These are phyloP conservation scores for Trichomalopsis sarcophagae DNA, from an alignment of 1,140 invertebrate genomes.

Conservation along the genomic window DNA sequence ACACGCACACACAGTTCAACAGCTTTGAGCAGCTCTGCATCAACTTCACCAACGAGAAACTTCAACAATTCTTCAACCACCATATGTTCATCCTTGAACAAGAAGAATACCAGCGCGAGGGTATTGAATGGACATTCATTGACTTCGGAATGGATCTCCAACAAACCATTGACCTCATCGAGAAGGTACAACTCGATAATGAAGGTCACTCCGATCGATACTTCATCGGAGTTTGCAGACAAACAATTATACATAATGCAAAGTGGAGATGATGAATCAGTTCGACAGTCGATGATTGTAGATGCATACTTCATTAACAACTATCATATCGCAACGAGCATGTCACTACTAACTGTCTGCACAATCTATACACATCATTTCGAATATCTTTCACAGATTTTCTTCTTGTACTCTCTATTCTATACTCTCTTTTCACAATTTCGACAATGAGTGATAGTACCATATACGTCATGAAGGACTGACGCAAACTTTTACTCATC, in stretches of 20 bases:
- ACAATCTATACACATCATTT: background rate
- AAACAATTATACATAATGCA: conserved; percentile 18
- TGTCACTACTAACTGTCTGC: conserved; percentile 8
- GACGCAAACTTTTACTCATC: conserved; percentile 6
- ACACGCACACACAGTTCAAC: conserved; percentile 72
- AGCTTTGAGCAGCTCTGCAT: conserved; percentile 79
- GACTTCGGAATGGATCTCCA: conserved; percentile 86
- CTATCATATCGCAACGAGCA: conserved; percentile 12
- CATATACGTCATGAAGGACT: conserved; percentile 17
- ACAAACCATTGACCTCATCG: conserved; percentile 83
- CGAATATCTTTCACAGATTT: background rate
- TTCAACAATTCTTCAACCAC: conserved; percentile 86
- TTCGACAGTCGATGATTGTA: conserved; percentile 24
- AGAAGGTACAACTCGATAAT: conserved; percentile 77
- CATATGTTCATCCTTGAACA: conserved; percentile 86
- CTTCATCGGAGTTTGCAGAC: conserved; percentile 36
- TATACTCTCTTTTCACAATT: background rate
- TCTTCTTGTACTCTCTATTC: background rate
- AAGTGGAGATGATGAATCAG: conserved; percentile 25
- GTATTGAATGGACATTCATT: conserved; percentile 84
- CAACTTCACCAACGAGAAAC: conserved; percentile 86
- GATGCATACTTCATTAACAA: conserved; percentile 37
- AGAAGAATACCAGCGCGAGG: conserved; percentile 83
- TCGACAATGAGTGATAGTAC: background rate
- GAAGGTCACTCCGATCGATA: conserved; percentile 38